phyloP scores from a whole-genome alignment of 2,113 vertebrate genomes.

The Paraplagusia blochii region DNA sequence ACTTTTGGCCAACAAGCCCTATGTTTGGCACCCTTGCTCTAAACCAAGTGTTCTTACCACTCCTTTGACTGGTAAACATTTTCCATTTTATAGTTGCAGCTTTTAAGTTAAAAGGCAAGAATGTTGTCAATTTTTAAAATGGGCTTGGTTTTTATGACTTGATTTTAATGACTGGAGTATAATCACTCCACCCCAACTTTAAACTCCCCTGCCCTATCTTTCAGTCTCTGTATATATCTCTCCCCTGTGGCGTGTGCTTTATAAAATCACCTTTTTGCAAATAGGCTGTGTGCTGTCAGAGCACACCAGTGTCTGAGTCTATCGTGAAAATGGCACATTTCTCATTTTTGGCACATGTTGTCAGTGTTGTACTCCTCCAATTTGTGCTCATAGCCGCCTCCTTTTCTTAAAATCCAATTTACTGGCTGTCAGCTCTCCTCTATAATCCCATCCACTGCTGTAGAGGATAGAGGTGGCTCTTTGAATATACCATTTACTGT shows the following conservation, averaged over 20 bases:
- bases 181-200: constrained; percentile 43
- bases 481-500: constrained; percentile 77
- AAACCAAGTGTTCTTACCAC: too few relatives aligned
- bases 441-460: constrained; percentile 78
- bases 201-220: constrained; percentile 27
- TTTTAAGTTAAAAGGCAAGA: constrained; percentile 35
- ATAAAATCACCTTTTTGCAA: constrained; percentile 70
- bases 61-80: too few relatives aligned
- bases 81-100: constrained; percentile 30
- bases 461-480: constrained; percentile 76
- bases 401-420: constrained; percentile 80
- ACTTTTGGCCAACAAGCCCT: too few relatives aligned
- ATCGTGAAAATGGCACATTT: constrained; percentile 66
- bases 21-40: too few relatives aligned
- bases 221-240: constrained; percentile 2
- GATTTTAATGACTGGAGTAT: constrained; percentile 40
- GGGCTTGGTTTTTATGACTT: constrained; percentile 52
- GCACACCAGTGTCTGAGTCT: constrained; percentile 60
- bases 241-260: constrained; percentile 57
- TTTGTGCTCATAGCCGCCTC: constrained; percentile 70
- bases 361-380: constrained; percentile 75
- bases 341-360: constrained; percentile 76
- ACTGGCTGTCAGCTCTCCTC: constrained; percentile 81
- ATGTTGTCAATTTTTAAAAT: constrained; percentile 38
- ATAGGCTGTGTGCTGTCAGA: constrained; percentile 70